These are phyloP conservation scores for Metellina segmentata DNA, from an alignment of 2,888 invertebrate genomes.

Conservation along the genomic window DNA sequence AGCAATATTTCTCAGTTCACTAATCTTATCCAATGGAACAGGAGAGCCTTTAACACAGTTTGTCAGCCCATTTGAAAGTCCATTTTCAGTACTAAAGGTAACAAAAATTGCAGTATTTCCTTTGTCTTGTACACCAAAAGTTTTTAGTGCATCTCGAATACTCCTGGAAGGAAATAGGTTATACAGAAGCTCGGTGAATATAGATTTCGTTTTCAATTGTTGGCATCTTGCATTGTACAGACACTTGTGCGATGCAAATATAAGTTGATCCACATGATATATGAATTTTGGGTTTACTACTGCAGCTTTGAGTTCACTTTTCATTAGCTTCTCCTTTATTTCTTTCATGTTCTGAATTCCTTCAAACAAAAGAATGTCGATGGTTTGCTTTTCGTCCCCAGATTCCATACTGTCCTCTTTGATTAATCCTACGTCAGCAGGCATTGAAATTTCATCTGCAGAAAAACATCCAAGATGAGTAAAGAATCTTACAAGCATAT, in stretches of 20 bases:
- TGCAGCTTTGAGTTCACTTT: constrained; percentile 37
- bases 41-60: constrained; percentile 19
- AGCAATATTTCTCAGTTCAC: constrained; percentile 5
- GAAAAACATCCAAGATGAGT: not conserved
- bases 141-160: constrained; percentile 56
- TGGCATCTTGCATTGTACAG: constrained; percentile 1
- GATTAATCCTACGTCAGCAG: not conserved
- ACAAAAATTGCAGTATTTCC: constrained; percentile 46
- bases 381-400: not conserved
- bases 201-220: constrained; percentile 49
- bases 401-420: not conserved
- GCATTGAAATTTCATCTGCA: not conserved
- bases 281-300: constrained; percentile 52
- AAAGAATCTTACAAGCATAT: not conserved
- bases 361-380: constrained; percentile 22
- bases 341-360: constrained; percentile 59
- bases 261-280: constrained; percentile 30
- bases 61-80: not conserved
- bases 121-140: constrained; percentile 46
- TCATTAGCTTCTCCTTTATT: constrained; percentile 51
- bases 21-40: constrained; percentile 9
- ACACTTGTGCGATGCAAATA: constrained; percentile 34
- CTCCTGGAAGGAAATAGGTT: constrained; percentile 52
- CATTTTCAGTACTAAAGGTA: not conserved
- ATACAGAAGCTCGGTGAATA: constrained; percentile 60